Conservation (phyloP, 2,888 invertebrate species). For the Cancer borealis region DNA sequence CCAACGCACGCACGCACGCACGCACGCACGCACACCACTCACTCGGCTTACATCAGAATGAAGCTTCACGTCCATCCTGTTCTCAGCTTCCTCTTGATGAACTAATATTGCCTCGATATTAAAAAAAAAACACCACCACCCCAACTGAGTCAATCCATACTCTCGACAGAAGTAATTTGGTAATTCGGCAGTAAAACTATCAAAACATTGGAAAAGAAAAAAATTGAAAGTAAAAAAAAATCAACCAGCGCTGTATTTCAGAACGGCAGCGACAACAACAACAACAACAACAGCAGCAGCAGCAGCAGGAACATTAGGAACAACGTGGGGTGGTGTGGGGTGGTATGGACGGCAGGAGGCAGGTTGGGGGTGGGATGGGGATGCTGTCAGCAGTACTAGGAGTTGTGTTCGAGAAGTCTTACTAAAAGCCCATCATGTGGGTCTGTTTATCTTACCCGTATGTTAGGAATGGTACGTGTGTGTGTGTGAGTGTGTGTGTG, state of each 20-base stretch:
- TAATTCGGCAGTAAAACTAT: neutral
- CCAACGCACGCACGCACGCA: neutral
- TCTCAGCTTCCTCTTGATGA: too few species aligned
- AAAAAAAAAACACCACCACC: neutral
- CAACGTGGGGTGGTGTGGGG: neutral
- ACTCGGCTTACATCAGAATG: neutral
- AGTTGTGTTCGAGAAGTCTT: neutral
- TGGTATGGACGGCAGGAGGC: neutral
- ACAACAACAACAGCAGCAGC: neutral
- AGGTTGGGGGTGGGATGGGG: neutral
- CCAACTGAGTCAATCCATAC: neutral
- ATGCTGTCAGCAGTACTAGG: neutral
- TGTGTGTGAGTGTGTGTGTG: slow-evolving; percentile 37
- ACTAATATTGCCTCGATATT: too few species aligned
- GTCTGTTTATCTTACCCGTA: slow-evolving; percentile 31
- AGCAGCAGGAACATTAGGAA: neutral
- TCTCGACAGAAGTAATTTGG: neutral
- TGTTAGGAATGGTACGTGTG: neutral
- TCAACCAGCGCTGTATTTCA: neutral
- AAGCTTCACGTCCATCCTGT: neutral
- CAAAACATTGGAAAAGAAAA: neutral
- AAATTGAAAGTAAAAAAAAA: neutral
- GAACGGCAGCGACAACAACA: neutral
- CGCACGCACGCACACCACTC: too few species aligned
- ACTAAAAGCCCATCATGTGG: slow-evolving; percentile 1